Base-by-base conservation (phyloP, 2,797 vertebrate genomes). In the Pipistrellus pipistrellus region DNA sequence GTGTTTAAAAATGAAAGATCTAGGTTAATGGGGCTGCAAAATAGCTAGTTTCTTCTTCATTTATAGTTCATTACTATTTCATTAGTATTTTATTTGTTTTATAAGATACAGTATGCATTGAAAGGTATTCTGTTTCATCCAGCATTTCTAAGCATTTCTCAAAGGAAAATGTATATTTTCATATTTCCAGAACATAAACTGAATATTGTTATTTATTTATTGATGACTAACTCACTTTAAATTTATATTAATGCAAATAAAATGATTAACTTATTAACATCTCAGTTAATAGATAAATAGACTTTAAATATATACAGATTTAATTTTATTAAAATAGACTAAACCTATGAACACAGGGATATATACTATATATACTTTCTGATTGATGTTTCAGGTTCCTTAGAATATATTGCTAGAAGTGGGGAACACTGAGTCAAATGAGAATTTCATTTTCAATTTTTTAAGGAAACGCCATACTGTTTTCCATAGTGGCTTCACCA, bases 1-100 rank as follows among this genome's bases (percentile, higher is more conserved):
- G 23, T 69, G 21, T 57, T 96, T 80, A 88, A 81, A 84, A 80
- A 85, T 53, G 6, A 32, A 46, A 13, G 15, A 72, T 57, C 18
- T 87, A 78, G 8, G 32, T 78, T 92, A 90, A 55, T 51, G 14
- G 17, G 17, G 17, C 21, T 48, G 17, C 7, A 81, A 64, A 89
- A 15, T 32, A 88, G 59, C 44, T 17, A 76, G 46, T 55, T 69
- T 13, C 6, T 62, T 76, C 30, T n/a, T 81, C 10, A 55, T 48
- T 46, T 69, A 35, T 8, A 14, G 3, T 35, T 81, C 44, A 23
- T 38, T 85, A 69, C 11, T 73, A n/a, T 88, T 68, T 72, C 6
- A 59, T 80, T 91, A 59, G 23, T 30, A 30, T 76, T 78, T 59
- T 51, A 68, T 25, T 96, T 89, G 14, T 35, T 81, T 94, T 68